Evolutionary conservation across 2,888 invertebrate genomes (phyloP).

Genomic region (Oxystoma pomonae): DNA sequence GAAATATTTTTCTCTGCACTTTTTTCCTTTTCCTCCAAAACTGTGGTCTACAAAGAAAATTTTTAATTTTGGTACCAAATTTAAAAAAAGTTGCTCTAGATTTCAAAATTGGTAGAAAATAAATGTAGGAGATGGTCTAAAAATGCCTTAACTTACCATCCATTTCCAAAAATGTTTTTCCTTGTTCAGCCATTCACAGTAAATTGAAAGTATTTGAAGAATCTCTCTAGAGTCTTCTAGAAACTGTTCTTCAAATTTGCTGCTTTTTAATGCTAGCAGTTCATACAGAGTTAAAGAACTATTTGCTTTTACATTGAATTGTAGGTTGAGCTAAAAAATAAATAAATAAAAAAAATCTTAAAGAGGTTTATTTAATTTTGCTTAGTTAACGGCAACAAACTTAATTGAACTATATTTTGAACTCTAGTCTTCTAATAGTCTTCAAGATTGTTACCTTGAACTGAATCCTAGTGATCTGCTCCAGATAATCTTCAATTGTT

Average conservation of each 20-base stretch:
- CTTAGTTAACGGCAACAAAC: not conserved
- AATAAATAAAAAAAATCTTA: constrained; percentile 1
- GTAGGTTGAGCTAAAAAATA: constrained; percentile 20
- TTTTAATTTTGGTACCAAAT: too few relatives aligned
- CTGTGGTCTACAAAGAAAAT: too few relatives aligned
- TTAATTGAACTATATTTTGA: too few relatives aligned
- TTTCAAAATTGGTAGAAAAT: too few relatives aligned
- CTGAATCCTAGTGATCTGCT: constrained; percentile 20
- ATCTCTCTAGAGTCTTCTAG: constrained; percentile 21
- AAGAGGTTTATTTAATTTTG: too few relatives aligned
- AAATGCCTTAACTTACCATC: constrained; percentile 26
- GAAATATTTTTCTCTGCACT: too few relatives aligned
- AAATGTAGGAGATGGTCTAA: too few relatives aligned
- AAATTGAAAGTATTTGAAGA: constrained; percentile 23
- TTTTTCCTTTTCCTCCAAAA: too few relatives aligned
- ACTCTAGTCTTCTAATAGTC: too few relatives aligned
- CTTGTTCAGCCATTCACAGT: constrained; percentile 29
- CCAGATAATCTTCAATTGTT: constrained; percentile 18
- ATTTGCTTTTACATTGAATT: constrained; percentile 16
- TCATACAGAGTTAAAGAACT: constrained; percentile 27
- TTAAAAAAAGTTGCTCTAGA: too few relatives aligned
- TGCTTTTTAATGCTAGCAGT: constrained; percentile 23
- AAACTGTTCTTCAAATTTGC: constrained; percentile 23
- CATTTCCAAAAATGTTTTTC: constrained; percentile 32
- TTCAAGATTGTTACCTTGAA: constrained; percentile 25